A percentile compares a stretch with the other conserved stretches of the same genome.
Evolutionary conservation across 2,797 vertebrate genomes (phyloP).

Genomic region (Ispidina picta): DNA sequence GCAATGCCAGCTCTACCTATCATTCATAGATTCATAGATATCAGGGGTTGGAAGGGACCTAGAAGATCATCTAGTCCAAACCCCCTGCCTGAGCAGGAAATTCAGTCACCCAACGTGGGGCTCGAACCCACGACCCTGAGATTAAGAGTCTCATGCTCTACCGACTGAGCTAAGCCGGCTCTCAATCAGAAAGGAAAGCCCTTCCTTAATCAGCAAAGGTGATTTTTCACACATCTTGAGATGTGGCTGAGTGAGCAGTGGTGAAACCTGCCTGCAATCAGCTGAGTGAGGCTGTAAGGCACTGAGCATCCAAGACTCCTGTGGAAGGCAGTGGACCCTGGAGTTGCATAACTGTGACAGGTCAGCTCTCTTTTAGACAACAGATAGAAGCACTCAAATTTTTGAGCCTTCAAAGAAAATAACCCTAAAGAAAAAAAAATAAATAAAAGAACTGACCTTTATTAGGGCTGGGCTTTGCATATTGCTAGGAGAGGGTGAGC

Average conservation of each 20-base stretch:
- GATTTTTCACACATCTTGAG: conserved; percentile 44
- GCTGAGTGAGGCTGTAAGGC: neutral
- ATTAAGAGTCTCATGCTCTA: too few species aligned
- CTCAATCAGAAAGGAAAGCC: conserved; percentile 62
- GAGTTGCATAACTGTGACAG: neutral
- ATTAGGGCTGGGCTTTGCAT: neutral
- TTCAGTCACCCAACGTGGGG: too few species aligned
- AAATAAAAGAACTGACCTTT: neutral
- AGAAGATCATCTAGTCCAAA: too few species aligned
- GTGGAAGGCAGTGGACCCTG: neutral
- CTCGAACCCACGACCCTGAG: too few species aligned
- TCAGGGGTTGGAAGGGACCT: too few species aligned
- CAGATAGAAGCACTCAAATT: neutral
- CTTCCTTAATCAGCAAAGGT: conserved; percentile 55
- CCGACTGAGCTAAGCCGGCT: too few species aligned
- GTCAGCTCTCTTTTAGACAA: neutral
- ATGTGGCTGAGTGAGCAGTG: neutral
- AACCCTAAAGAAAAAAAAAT: neutral
- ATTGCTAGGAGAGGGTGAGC: neutral
- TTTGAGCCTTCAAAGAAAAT: neutral
- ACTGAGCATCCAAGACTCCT: neutral
- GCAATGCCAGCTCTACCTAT: too few species aligned
- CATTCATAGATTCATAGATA: too few species aligned
- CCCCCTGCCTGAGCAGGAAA: too few species aligned
- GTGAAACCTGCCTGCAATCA: conserved; percentile 49